phyloP scores from a whole-genome alignment of 2,113 vertebrate genomes.

The Lanius ludovicianus region DNA sequence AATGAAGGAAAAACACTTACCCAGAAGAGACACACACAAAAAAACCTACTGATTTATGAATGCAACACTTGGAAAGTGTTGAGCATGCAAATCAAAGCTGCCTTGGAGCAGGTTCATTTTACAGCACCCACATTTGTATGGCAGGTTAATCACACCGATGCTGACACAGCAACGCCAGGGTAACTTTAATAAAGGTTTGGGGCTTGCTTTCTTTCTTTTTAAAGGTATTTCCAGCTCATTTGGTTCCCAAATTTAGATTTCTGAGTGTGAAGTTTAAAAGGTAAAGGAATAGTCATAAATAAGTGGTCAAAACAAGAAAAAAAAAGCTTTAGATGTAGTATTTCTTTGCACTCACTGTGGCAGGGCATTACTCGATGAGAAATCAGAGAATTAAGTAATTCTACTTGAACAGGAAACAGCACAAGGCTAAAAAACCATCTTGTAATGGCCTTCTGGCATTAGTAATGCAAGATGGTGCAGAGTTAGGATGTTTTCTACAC shows the following conservation, averaged over 20 bases:
- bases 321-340: background rate
- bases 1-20: background rate
- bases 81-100: constrained; percentile 61
- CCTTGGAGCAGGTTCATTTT: constrained; percentile 53
- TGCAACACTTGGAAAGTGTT: constrained; percentile 51
- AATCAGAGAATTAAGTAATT: background rate
- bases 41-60: constrained; percentile 50
- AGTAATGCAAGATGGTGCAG: background rate
- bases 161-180: background rate
- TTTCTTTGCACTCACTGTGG: background rate
- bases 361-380: background rate
- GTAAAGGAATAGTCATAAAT: background rate
- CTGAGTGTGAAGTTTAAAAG: background rate
- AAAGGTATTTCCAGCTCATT: background rate
- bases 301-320: background rate
- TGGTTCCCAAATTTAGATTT: background rate
- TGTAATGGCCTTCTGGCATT: background rate
- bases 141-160: constrained; percentile 50
- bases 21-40: constrained; percentile 7
- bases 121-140: constrained; percentile 36
- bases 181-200: constrained; percentile 39
- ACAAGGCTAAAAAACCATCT: background rate
- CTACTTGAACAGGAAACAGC: background rate
- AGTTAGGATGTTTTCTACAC: background rate
- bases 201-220: background rate